Evolutionary conservation across 2,797 vertebrate genomes (phyloP).

Genomic region (Syngnathus rostellatus): DNA sequence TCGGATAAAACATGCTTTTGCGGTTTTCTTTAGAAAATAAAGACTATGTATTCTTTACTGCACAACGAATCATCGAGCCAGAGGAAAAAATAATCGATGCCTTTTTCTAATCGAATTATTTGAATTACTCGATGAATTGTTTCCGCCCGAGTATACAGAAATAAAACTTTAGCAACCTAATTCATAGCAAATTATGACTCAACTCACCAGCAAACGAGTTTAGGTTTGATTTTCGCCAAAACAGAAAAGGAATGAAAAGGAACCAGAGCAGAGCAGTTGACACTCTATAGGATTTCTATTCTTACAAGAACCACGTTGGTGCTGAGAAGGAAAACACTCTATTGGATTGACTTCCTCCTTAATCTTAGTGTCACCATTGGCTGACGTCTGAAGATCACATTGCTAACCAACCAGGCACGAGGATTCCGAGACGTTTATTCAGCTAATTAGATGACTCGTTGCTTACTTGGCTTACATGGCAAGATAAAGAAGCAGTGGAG

Average conservation of each 20-base stretch:
- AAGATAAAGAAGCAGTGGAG: conserved; percentile 7
- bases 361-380: conserved; percentile 57
- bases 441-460: conserved; percentile 9
- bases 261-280: neutral
- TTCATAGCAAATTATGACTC: neutral
- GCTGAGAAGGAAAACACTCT: conserved; percentile 40
- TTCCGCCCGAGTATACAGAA: no score
- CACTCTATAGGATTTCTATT: conserved; percentile 34
- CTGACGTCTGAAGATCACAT: conserved; percentile 31
- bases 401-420: conserved; percentile 45
- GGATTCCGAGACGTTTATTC: conserved; percentile 43
- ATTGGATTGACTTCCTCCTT: conserved; percentile 64
- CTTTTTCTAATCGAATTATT: no score
- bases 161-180: neutral
- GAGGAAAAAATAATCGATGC: no score
- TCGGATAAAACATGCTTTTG: no score
- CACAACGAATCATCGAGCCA: no score
- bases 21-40: no score
- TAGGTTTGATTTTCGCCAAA: neutral
- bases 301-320: conserved; percentile 40
- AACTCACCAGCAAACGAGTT: conserved; percentile 2
- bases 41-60: no score
- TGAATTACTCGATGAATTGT: no score
- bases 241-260: neutral
- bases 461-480: conserved; percentile 7